These are phyloP conservation scores for Pagrus major DNA, from an alignment of 2,113 vertebrate species.

Conservation along the genomic window DNA sequence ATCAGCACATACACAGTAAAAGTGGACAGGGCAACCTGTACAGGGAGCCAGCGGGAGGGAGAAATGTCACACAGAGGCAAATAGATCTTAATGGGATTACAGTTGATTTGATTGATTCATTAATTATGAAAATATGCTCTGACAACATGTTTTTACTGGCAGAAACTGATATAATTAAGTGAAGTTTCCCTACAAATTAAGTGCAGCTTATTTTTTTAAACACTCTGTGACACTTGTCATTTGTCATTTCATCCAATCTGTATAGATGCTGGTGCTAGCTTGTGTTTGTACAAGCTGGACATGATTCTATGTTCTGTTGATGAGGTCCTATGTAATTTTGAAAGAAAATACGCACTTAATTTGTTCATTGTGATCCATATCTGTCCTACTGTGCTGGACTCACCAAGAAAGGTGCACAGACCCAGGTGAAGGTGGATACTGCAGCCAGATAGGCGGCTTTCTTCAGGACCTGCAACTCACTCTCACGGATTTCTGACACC, in stretches of 20 bases:
- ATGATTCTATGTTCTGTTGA: not conserved
- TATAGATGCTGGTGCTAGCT: not conserved
- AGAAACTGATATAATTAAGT: not conserved
- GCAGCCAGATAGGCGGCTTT: slow-evolving; percentile 93
- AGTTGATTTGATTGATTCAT: no score
- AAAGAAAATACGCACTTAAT: not conserved
- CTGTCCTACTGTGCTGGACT: slow-evolving; percentile 67
- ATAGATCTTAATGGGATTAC: not conserved
- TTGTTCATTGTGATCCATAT: not conserved
- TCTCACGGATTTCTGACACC: slow-evolving; percentile 91
- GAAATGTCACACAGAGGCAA: not conserved
- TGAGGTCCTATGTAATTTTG: not conserved
- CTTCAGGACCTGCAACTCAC: slow-evolving; percentile 93
- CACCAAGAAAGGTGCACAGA: slow-evolving; percentile 98
- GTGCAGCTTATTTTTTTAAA: not conserved
- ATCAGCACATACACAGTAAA: slow-evolving; percentile 89
- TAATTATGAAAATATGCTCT: not conserved
- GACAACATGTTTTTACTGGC: not conserved
- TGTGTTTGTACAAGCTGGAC: not conserved
- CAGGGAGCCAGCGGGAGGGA: slow-evolving; percentile 67
- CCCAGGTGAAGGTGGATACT: slow-evolving; percentile 95
- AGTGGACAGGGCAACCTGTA: slow-evolving; percentile 84
- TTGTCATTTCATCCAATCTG: not conserved
- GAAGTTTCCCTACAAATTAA: not conserved
- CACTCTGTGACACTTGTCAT: not conserved